Evolutionary conservation across 1,140 invertebrate species (phyloP).

Genomic region (Philopotamus ludificatus): DNA sequence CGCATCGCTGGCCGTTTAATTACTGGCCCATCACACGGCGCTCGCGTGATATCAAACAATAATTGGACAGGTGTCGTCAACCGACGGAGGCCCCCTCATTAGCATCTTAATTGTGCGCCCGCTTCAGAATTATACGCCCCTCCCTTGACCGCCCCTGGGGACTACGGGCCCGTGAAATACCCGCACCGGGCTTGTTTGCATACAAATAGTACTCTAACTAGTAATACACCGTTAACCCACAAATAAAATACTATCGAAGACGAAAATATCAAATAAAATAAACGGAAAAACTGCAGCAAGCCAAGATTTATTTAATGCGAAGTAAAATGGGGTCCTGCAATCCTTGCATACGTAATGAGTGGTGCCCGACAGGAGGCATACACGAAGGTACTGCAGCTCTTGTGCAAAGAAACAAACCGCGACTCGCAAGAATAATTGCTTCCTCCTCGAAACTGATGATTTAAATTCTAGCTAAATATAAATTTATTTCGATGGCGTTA

Average conservation of each 20-base stretch:
- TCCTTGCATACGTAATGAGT: constrained; percentile 31
- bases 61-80: constrained; percentile 38
- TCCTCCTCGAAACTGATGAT: neutral
- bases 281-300: too few species aligned
- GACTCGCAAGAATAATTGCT: neutral
- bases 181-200: constrained; percentile 16
- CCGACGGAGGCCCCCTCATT: constrained; percentile 34
- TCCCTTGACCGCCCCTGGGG: constrained; percentile 18
- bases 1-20: constrained; percentile 24
- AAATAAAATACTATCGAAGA: too few species aligned
- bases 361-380: constrained; percentile 17
- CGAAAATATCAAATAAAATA: too few species aligned
- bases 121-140: constrained; percentile 6
- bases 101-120: constrained; percentile 38
- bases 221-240: constrained; percentile 12
- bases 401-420: constrained; percentile 2
- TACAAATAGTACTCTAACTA: constrained; percentile 15
- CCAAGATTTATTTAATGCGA: constrained; percentile 28
- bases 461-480: too few species aligned
- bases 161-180: constrained; percentile 18
- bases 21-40: constrained; percentile 28
- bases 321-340: constrained; percentile 27
- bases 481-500: too few species aligned
- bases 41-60: constrained; percentile 38
- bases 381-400: neutral